A percentile compares a stretch with the other conserved stretches of the same genome.
Evolutionary conservation across 2,888 invertebrate genomes (phyloP).

Genomic region (Dastarcus helophoroides): DNA sequence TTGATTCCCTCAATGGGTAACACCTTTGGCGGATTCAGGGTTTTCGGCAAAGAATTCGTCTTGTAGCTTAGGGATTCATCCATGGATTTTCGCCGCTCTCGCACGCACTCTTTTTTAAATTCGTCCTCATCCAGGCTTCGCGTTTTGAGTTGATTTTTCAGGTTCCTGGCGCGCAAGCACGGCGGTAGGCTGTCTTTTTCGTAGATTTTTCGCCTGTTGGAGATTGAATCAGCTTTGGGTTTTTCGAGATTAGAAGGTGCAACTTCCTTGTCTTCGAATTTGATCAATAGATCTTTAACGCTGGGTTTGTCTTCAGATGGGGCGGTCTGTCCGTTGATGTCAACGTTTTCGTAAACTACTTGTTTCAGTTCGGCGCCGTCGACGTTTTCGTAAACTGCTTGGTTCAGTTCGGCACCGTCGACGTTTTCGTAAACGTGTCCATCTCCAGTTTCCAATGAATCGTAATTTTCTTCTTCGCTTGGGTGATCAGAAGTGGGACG

Average conservation of each 20-base stretch:
- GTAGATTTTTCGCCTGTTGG: slow-evolving; percentile 14
- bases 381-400: slow-evolving; percentile 6
- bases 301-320: slow-evolving; percentile 15
- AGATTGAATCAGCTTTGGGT: too few species aligned
- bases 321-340: slow-evolving; percentile 3
- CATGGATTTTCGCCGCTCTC: slow-evolving; percentile 44
- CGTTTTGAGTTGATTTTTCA: slow-evolving; percentile 52
- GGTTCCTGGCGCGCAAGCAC: slow-evolving; percentile 48
- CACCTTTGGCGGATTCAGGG: slow-evolving; percentile 45
- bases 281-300: slow-evolving; percentile 26
- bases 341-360: slow-evolving; percentile 13
- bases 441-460: slow-evolving; percentile 27
- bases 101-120: slow-evolving; percentile 52
- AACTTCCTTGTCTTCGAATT: slow-evolving; percentile 24
- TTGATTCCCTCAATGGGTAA: slow-evolving; percentile 34
- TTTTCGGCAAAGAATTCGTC: slow-evolving; percentile 45
- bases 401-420: slow-evolving; percentile 17
- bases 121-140: slow-evolving; percentile 64
- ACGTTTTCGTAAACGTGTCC: slow-evolving; percentile 31
- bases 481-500: slow-evolving; percentile 1
- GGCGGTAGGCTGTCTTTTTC: slow-evolving; percentile 42
- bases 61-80: slow-evolving; percentile 36
- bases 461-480: slow-evolving; percentile 19
- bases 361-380: slow-evolving; percentile 4
- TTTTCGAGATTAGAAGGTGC: too few species aligned